Evolutionary conservation across 2,113 vertebrate species (phyloP).

Genomic region (Aptenodytes patagonicus): DNA sequence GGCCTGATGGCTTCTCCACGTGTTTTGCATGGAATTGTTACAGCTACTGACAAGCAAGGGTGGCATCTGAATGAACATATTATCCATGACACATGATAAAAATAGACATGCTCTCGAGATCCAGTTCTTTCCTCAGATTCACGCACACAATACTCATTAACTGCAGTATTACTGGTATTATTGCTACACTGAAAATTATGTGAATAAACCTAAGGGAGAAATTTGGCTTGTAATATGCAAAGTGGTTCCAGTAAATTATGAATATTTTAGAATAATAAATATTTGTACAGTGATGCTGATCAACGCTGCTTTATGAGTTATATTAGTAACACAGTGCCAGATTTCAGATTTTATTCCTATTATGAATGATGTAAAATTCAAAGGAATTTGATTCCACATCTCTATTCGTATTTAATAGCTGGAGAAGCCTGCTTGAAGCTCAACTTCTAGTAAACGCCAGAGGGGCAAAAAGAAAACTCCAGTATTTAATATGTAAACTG

Average conservation of each 20-base stretch:
- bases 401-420: background rate
- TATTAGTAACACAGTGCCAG: background rate
- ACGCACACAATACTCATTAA: background rate
- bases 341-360: slow-evolving; percentile 8
- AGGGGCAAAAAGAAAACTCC: background rate
- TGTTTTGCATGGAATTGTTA: background rate
- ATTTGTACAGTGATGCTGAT: slow-evolving; percentile 39
- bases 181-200: slow-evolving; percentile 27
- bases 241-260: slow-evolving; percentile 32
- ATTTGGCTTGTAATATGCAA: background rate
- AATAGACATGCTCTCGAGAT: background rate
- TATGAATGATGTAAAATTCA: background rate
- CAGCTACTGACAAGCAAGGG: background rate
- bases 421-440: background rate
- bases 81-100: background rate
- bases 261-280: slow-evolving; percentile 52
- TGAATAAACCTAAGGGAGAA: slow-evolving; percentile 20
- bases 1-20: background rate
- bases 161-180: background rate
- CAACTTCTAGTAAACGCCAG: background rate
- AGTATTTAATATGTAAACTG: background rate
- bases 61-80: background rate
- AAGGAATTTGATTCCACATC: background rate
- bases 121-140: background rate
- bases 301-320: background rate